Conservation (phyloP, 2,888 invertebrate genomes). For the Toxonevra muliebris region DNA sequence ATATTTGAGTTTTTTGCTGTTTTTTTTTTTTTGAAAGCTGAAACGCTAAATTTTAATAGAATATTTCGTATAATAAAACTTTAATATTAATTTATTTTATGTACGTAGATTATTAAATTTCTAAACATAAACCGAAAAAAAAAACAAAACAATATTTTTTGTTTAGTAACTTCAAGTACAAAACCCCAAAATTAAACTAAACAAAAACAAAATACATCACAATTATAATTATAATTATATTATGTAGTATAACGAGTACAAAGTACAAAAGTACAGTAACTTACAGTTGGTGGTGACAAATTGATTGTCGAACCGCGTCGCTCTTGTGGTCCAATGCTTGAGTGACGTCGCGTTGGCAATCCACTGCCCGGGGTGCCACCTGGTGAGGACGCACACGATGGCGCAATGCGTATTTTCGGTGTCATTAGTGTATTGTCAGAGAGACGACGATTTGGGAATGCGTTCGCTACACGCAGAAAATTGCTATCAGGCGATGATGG, state of each 20-base stretch:
- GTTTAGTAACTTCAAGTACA: background rate
- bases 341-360: slow-evolving; percentile 86
- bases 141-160: too few relatives aligned
- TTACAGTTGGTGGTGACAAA: slow-evolving; percentile 89
- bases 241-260: slow-evolving; percentile 17
- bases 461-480: slow-evolving; percentile 83
- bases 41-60: too few relatives aligned
- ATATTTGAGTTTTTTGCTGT: background rate
- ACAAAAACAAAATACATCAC: background rate
- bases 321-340: slow-evolving; percentile 91
- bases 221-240: slow-evolving; percentile 17
- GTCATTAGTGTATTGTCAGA: slow-evolving; percentile 93
- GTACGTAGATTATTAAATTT: slow-evolving; percentile 1
- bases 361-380: slow-evolving; percentile 77
- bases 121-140: background rate
- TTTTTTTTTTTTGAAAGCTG: background rate
- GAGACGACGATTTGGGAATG: slow-evolving; percentile 85
- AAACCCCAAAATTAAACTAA: background rate
- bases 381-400: slow-evolving; percentile 87
- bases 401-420: slow-evolving; percentile 87
- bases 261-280: slow-evolving; percentile 58
- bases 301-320: slow-evolving; percentile 84
- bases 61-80: too few relatives aligned
- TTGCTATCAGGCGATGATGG: slow-evolving; percentile 86
- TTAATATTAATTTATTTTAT: background rate